These are phyloP conservation scores for Riparia riparia DNA, from an alignment of 2,113 vertebrate genomes.

Conservation along the genomic window DNA sequence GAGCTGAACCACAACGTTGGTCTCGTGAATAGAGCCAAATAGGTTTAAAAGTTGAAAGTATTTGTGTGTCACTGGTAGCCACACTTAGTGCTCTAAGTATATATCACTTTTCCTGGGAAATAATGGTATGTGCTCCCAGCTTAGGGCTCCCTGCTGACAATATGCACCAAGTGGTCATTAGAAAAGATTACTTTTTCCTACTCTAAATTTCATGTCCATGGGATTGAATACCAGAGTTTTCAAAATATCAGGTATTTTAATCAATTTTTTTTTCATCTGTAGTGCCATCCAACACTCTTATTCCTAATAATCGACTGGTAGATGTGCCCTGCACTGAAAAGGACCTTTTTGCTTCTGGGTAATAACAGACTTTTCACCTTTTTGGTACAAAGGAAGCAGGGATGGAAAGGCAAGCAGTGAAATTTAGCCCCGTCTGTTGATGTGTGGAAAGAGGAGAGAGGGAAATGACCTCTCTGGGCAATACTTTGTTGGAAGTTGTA, in stretches of 20 bases:
- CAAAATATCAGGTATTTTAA: not conserved
- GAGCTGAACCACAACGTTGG: conserved; percentile 55
- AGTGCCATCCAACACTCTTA: not conserved
- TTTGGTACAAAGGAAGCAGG: not conserved
- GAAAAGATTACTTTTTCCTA: conserved; percentile 12
- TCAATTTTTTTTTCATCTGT: not conserved
- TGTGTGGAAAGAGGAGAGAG: not conserved
- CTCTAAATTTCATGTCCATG: not conserved
- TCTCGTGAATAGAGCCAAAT: conserved; percentile 36
- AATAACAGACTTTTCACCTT: not conserved
- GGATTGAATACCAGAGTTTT: not conserved
- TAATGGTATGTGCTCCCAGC: not conserved
- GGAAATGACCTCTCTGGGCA: conserved; percentile 16
- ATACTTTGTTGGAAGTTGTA: not conserved
- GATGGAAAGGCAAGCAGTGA: not conserved
- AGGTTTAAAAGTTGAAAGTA: conserved; percentile 54
- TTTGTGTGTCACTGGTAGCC: conserved; percentile 36
- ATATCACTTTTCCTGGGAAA: conserved; percentile 46
- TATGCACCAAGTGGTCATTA: not conserved
- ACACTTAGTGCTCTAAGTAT: conserved; percentile 41
- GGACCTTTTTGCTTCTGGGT: not conserved
- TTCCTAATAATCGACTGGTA: not conserved
- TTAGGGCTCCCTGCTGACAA: conserved; percentile 21
- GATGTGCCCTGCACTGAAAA: not conserved
- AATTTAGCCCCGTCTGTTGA: not conserved